A percentile compares a stretch with the other conserved stretches of the same genome.
Conservation (phyloP, 2,113 vertebrate species). For the Nycticryphes semicollaris region DNA sequence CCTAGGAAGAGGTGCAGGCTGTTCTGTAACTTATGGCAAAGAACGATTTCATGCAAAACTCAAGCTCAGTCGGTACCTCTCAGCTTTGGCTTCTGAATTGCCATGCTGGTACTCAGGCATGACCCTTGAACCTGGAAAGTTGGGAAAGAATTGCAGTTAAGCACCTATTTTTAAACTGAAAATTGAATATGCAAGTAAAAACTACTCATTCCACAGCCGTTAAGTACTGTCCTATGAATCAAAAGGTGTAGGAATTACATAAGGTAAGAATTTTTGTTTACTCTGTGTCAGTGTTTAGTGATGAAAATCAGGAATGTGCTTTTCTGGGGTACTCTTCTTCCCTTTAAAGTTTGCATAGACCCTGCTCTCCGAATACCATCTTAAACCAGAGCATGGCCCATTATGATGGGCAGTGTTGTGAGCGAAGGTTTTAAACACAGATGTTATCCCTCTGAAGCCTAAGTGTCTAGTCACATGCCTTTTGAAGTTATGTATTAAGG, state of each 20-base stretch:
- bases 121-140: neutral
- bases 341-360: neutral
- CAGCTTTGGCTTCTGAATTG: neutral
- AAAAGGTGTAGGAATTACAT: neutral
- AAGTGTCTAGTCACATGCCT: conserved; percentile 10
- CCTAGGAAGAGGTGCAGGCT: neutral
- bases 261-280: neutral
- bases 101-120: neutral
- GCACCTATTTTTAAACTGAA: conserved; percentile 16
- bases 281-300: neutral
- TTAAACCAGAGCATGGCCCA: neutral
- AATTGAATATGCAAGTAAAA: neutral
- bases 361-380: neutral
- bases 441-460: neutral
- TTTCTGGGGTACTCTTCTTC: neutral
- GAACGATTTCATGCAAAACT: neutral
- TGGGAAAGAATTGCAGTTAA: neutral
- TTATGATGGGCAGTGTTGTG: neutral
- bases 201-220: neutral
- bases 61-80: neutral
- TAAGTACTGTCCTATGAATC: neutral
- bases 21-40: neutral
- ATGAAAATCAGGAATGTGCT: neutral
- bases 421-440: neutral
- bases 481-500: conserved; percentile 16